A percentile compares a stretch with the other conserved stretches of the same genome.
These are phyloP conservation scores for Parochlus steinenii DNA, from an alignment of 2,888 invertebrate genomes.

Conservation along the genomic window DNA sequence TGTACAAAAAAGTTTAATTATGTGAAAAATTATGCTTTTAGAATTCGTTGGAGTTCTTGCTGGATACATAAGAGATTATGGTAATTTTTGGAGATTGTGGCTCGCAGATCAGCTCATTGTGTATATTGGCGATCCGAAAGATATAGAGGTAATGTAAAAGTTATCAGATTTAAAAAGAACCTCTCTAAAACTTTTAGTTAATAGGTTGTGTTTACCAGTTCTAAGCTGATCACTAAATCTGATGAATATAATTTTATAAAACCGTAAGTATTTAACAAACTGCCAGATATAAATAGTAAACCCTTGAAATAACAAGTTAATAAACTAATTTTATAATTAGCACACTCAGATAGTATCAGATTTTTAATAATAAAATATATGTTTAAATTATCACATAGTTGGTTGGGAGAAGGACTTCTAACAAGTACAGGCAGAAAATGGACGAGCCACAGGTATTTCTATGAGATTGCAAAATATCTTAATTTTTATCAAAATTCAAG, in stretches of 20 bases:
- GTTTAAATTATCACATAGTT: too few relatives aligned
- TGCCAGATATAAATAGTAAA: too few relatives aligned
- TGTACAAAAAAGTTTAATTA: background rate
- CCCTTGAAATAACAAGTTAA: too few relatives aligned
- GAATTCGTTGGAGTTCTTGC: constrained; percentile 4
- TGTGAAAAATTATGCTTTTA: background rate
- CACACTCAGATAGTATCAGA: too few relatives aligned
- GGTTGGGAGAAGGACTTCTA: constrained; percentile 6
- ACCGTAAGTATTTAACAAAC: too few relatives aligned
- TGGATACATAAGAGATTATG: constrained; percentile 2
- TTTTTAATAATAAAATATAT: too few relatives aligned
- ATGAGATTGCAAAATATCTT: too few relatives aligned
- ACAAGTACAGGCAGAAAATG: constrained; percentile 34
- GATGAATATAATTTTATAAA: constrained; percentile 26
- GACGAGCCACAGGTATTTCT: constrained; percentile 39
- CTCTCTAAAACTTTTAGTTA: too few relatives aligned
- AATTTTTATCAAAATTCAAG: too few relatives aligned
- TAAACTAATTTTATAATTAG: too few relatives aligned
- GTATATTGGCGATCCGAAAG: constrained; percentile 30
- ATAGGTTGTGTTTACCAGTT: constrained; percentile 27
- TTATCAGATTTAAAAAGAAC: too few relatives aligned
- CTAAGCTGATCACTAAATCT: constrained; percentile 33
- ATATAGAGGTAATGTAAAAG: constrained; percentile 33
- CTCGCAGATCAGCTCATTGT: constrained; percentile 30
- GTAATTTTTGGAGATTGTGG: constrained; percentile 22